Evolutionary conservation across 2,797 vertebrate genomes (phyloP), one percentile per base, ranked within the genome.

Genomic region (Anomalospiza imberbis): DNA sequence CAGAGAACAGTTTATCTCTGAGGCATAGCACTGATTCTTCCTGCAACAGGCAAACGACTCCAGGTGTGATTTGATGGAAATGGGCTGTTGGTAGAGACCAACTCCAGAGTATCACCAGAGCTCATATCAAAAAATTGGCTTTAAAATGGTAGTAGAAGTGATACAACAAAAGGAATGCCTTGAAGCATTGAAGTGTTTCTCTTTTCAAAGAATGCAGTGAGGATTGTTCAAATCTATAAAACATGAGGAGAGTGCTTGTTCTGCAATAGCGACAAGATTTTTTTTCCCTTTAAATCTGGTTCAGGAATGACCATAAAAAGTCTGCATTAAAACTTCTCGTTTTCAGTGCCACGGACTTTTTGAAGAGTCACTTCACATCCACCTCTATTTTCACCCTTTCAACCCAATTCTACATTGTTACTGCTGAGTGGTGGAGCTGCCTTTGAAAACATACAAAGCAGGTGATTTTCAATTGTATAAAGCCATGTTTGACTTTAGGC

Each of bases 381-480:
- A 85, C 77, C 55, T 55, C 61, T 78, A 53, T 88, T 94, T 96
- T 86, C 92, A 88, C 45, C 60, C 76, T 93, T 96, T 90, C 77
- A 84, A 86, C 53, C 72, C 82, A 72, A 53, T 94, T 94, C 85
- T 88, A 10, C 65, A 95, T 94, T 89, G 92, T 92, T 91, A 62
- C 62, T 85, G 75, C 50, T 65, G 50, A 91, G 83, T 86, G 74
- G 70, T 67, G 77, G 76, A 84, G 71, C 67, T 86, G 88, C 93
- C 73, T 96, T 95, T 94, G 79, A 92, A 95, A 92, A 89, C 79
- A 75, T 53, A 93, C 76, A 95, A 94, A 94, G 88, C 91, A 93
- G 94, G 92, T 96, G 87, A 88, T 86, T 95, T 96, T 94, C 89
- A 95, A 94, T 94, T 96, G 91, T 96, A 63, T 91, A 79, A 91